Conservation (phyloP, 1,140 invertebrate genomes). For the Piezodorus guildinii region DNA sequence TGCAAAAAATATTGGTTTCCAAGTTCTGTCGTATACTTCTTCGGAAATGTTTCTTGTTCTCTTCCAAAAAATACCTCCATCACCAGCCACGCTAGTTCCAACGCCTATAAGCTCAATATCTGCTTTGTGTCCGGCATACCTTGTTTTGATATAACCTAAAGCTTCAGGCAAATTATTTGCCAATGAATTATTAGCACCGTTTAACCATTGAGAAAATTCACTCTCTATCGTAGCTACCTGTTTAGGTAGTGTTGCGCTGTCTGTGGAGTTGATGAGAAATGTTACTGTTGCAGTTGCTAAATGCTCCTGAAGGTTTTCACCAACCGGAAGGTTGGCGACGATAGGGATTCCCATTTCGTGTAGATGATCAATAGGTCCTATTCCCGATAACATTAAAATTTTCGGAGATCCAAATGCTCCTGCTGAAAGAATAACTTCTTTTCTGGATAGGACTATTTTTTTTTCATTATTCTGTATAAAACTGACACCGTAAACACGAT, state of each 20-base stretch:
- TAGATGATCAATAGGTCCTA: constrained; percentile 22
- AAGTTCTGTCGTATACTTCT: constrained; percentile 17
- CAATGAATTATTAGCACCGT: constrained; percentile 29
- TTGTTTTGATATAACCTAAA: constrained; percentile 48
- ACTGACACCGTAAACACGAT: constrained; percentile 43
- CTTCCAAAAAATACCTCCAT: constrained; percentile 28
- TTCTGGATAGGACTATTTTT: constrained; percentile 20
- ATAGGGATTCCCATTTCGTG: constrained; percentile 35
- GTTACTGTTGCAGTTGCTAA: constrained; percentile 49
- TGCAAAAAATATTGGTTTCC: neutral
- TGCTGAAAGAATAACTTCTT: constrained; percentile 26
- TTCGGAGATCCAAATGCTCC: constrained; percentile 25
- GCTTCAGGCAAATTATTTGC: constrained; percentile 44
- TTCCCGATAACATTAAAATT: constrained; percentile 25
- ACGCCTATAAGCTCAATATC: constrained; percentile 49
- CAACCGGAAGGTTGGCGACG: constrained; percentile 43
- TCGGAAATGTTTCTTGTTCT: constrained; percentile 28
- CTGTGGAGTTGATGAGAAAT: constrained; percentile 51
- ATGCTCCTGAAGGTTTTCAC: constrained; percentile 54
- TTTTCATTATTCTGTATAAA: constrained; percentile 35
- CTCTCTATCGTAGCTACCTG: constrained; percentile 17
- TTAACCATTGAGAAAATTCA: constrained; percentile 16
- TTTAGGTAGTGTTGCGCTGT: constrained; percentile 35
- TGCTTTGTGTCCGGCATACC: constrained; percentile 43
- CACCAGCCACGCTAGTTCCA: constrained; percentile 34